Percentiles rank a stretch among this genome's conserved stretches.
phyloP scores from a whole-genome alignment of 2,113 vertebrate species.

The Ceyx melanurus region DNA sequence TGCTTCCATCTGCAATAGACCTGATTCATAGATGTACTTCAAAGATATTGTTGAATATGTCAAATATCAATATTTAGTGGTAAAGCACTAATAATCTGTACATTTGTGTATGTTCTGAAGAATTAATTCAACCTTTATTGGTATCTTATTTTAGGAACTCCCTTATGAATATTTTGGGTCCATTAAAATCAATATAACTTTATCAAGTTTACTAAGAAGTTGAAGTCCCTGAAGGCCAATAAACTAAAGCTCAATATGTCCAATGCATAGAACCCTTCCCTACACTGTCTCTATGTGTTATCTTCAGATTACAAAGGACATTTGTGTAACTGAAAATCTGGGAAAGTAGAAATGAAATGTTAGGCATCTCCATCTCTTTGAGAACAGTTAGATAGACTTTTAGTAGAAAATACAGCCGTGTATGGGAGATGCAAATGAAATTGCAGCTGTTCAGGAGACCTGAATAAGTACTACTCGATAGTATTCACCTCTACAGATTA shows the following conservation, averaged over 20 bases:
- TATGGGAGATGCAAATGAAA: too few species aligned
- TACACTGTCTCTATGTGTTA: not conserved
- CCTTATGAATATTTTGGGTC: not conserved
- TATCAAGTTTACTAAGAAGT: not conserved
- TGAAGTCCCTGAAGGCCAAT: not conserved
- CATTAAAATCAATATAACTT: not conserved
- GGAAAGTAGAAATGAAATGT: not conserved
- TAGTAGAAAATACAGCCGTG: not conserved
- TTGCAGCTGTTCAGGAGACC: not conserved
- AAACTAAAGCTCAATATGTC: not conserved
- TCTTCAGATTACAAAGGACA: not conserved
- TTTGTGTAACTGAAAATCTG: not conserved
- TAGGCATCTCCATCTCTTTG: not conserved
- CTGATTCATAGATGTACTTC: not conserved
- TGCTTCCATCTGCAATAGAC: not conserved
- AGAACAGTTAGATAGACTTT: not conserved
- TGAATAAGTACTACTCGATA: not conserved
- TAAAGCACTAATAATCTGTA: not conserved
- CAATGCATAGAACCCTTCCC: fast-evolving
- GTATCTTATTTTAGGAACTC: not conserved
- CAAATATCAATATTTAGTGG: not conserved
- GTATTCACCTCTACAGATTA: not conserved
- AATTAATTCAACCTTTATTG: not conserved
- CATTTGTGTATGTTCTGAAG: not conserved
- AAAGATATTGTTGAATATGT: not conserved